Evolutionary conservation across 1,140 invertebrate species (phyloP).

Genomic region (Camponotus pennsylvanicus): DNA sequence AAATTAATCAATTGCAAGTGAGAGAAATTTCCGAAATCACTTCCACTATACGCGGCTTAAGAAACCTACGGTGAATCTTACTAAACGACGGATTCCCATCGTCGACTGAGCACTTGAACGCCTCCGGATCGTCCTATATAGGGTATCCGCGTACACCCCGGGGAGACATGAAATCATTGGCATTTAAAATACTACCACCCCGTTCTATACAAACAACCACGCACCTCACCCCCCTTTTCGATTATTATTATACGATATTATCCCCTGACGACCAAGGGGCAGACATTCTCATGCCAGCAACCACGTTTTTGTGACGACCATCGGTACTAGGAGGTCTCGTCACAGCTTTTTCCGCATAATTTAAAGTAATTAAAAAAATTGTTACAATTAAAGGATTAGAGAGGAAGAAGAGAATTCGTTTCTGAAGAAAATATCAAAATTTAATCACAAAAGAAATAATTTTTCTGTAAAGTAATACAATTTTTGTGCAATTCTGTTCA

Average conservation of each 20-base stretch:
- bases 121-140: constrained; percentile 77
- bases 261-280: constrained; percentile 47
- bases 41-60: constrained; percentile 72
- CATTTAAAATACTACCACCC: constrained; percentile 84
- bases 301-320: constrained; percentile 9
- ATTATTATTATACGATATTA: constrained; percentile 79
- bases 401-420: not conserved
- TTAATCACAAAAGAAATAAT: not conserved
- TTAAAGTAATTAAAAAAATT: constrained; percentile 17
- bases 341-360: constrained; percentile 15
- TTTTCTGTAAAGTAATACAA: not conserved
- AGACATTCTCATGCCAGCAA: constrained; percentile 9
- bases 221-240: constrained; percentile 60
- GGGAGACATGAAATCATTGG: constrained; percentile 85
- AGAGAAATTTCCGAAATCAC: constrained; percentile 69
- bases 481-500: not conserved
- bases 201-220: constrained; percentile 63
- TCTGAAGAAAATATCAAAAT: not conserved
- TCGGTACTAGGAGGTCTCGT: not conserved
- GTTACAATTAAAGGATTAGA: not conserved
- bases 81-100: constrained; percentile 59
- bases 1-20: not conserved
- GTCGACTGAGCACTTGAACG: constrained; percentile 74
- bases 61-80: constrained; percentile 11
- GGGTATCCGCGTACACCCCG: constrained; percentile 67